phyloP scores from a whole-genome alignment of 2,113 vertebrate species.

The Aplodontia rufa region DNA sequence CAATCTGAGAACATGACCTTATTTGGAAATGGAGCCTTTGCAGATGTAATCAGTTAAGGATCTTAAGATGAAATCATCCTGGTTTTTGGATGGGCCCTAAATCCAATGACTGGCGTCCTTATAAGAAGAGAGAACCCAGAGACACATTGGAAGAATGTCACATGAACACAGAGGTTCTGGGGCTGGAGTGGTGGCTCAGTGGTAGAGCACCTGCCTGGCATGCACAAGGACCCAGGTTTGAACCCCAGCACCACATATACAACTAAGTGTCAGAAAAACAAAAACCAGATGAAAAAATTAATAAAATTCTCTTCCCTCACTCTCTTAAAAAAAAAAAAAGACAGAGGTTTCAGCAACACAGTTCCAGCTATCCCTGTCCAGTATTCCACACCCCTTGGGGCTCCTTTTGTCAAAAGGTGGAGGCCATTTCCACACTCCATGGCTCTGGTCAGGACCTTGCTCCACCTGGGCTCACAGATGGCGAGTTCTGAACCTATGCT shows the following conservation, averaged over 20 bases:
- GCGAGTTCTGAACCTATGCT: background rate
- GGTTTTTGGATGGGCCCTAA: background rate
- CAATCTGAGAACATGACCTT: background rate
- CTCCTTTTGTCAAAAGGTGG: background rate
- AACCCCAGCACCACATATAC: too few relatives aligned
- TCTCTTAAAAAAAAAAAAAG: too few relatives aligned
- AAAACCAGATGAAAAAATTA: too few relatives aligned
- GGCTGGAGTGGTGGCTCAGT: too few relatives aligned
- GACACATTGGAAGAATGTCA: too few relatives aligned
- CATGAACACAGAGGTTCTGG: background rate
- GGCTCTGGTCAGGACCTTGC: background rate
- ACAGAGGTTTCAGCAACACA: rapidly evolving
- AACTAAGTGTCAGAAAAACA: too few relatives aligned
- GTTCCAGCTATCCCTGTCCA: too few relatives aligned
- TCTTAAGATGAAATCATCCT: background rate
- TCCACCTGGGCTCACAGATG: background rate
- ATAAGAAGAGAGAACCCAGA: background rate
- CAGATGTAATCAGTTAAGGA: background rate
- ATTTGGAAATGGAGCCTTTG: background rate
- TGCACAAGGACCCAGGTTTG: too few relatives aligned
- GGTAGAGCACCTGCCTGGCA: too few relatives aligned
- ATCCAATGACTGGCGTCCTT: background rate
- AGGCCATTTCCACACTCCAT: background rate
- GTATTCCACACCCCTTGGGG: rapidly evolving
- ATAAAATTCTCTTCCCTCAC: too few relatives aligned